These are phyloP conservation scores for Petrocephalus zakoni DNA, from an alignment of 2,113 vertebrate species.

Conservation along the genomic window DNA sequence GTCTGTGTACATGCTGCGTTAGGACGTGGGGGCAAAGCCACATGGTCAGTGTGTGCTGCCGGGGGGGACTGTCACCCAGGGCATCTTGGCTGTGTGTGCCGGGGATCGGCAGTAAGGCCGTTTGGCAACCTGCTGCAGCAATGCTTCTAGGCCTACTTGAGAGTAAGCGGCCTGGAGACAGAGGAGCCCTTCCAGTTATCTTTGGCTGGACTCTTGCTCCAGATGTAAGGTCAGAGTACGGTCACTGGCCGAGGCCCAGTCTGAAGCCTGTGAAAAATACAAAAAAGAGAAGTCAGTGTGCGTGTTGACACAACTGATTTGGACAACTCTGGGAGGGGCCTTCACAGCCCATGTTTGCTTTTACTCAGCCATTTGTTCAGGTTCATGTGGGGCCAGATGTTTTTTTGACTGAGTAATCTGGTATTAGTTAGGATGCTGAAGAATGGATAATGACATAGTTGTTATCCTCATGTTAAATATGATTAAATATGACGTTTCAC, in stretches of 20 bases:
- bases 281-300: background rate
- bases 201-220: conserved; percentile 56
- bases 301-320: background rate
- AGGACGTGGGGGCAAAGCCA: background rate
- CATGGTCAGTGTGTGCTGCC: background rate
- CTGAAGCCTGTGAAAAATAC: conserved; percentile 35
- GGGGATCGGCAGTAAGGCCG: background rate
- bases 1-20: background rate
- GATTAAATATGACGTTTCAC: background rate
- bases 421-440: background rate
- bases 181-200: conserved; percentile 48
- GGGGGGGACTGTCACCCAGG: background rate
- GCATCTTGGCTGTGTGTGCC: background rate
- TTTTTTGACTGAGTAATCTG: background rate
- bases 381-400: background rate
- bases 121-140: conserved; percentile 15
- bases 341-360: background rate
- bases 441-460: background rate
- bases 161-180: conserved; percentile 21
- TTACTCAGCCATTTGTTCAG: background rate
- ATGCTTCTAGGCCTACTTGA: background rate
- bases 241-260: conserved; percentile 63
- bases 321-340: background rate
- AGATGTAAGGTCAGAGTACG: conserved; percentile 71
- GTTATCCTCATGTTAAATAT: background rate